These are phyloP conservation scores for Sweltsa coloradensis DNA, from an alignment of 1,140 invertebrate genomes.

Conservation along the genomic window DNA sequence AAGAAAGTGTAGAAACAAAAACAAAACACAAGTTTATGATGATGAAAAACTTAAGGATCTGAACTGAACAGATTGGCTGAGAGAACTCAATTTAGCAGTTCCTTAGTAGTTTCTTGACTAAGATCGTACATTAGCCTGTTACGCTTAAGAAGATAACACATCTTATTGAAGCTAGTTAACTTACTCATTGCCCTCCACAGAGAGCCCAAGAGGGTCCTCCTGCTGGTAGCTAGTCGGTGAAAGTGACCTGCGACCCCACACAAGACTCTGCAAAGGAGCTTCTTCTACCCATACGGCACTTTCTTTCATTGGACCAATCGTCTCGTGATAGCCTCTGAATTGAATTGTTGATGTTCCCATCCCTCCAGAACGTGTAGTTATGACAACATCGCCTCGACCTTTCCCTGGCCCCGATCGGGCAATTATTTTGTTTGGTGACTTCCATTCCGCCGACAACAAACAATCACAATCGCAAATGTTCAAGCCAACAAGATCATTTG, in stretches of 20 bases:
- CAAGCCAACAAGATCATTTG: slow-evolving; percentile 78
- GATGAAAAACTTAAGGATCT: too few species aligned
- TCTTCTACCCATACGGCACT: slow-evolving; percentile 99
- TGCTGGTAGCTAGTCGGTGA: slow-evolving; percentile 74
- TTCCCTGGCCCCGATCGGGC: slow-evolving; percentile 88
- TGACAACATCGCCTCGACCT: slow-evolving; percentile 90
- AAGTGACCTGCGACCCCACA: slow-evolving; percentile 68
- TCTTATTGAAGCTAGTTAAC: too few species aligned
- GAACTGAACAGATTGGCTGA: too few species aligned
- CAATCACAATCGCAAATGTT: slow-evolving; percentile 95
- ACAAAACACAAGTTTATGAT: too few species aligned
- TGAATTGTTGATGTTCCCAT: slow-evolving; percentile 89
- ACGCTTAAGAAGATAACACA: too few species aligned
- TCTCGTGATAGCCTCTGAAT: slow-evolving; percentile 80
- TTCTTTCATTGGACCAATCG: slow-evolving; percentile 88
- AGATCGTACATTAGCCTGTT: too few species aligned
- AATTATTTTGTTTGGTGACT: slow-evolving; percentile 92
- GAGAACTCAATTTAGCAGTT: too few species aligned
- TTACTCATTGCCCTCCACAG: slow-evolving; percentile 84
- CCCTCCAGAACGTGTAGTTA: slow-evolving; percentile 82
- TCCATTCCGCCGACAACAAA: slow-evolving; percentile 92
- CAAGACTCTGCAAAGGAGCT: slow-evolving; percentile 56
- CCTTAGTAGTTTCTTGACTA: too few species aligned
- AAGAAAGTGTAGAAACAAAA: too few species aligned
- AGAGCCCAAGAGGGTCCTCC: slow-evolving; percentile 88